Evolutionary conservation across 1,140 invertebrate genomes (phyloP).

Genomic region (Cotesia glomerata): DNA sequence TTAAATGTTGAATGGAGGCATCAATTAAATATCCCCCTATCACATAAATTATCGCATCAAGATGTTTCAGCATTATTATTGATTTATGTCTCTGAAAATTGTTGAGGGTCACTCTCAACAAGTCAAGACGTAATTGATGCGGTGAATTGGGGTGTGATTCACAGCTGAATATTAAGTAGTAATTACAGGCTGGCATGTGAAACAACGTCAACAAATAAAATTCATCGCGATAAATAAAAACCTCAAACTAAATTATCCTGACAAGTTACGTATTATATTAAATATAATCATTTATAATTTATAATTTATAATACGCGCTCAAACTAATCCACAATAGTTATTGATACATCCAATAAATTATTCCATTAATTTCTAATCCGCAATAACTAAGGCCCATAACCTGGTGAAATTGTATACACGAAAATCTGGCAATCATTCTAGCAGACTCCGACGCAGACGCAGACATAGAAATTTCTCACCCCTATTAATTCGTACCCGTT

Average conservation of each 20-base stretch:
- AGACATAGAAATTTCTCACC: conserved; percentile 14
- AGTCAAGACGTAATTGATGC: conserved; percentile 19
- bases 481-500: conserved; percentile 17
- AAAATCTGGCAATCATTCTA: not conserved
- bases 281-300: too few species aligned
- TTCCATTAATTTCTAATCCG: conserved; percentile 16
- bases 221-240: not conserved
- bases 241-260: too few species aligned
- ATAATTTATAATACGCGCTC: not conserved
- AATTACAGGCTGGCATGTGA: not conserved
- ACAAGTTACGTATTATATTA: too few species aligned
- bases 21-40: conserved; percentile 1
- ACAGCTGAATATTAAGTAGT: not conserved
- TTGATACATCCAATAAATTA: conserved; percentile 1
- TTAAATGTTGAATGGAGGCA: not conserved
- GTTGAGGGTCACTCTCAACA: conserved; percentile 22
- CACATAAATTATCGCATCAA: conserved; percentile 30
- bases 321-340: not conserved
- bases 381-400: not conserved
- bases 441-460: not conserved
- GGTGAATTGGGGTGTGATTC: conserved; percentile 13
- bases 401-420: not conserved
- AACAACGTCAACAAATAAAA: not conserved
- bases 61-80: conserved; percentile 22
- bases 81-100: conserved; percentile 27